Evolutionary conservation across 2,113 vertebrate genomes (phyloP).

Genomic region (Amblyornis subalaris): DNA sequence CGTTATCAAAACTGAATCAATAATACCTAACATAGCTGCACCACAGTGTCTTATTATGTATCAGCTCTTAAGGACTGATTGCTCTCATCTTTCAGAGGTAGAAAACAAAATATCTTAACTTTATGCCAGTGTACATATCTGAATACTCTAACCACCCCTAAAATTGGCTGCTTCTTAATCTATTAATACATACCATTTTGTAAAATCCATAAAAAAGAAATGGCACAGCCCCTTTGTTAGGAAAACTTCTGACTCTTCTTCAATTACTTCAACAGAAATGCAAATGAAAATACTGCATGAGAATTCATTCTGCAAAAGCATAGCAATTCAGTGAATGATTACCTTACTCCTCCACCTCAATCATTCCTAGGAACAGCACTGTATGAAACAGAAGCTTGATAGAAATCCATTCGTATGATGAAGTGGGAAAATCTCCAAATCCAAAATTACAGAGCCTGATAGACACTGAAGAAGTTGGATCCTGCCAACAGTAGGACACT

Average conservation of each 20-base stretch:
- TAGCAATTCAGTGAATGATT: neutral
- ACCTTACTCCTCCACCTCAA: neutral
- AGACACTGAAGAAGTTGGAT: neutral
- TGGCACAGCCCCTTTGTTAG: rapidly evolving
- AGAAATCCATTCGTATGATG: neutral
- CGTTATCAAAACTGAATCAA: neutral
- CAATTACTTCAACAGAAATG: neutral
- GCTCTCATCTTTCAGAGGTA: neutral
- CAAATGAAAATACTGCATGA: neutral
- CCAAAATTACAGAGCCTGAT: neutral
- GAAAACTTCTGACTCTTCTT: neutral
- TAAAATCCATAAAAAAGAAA: neutral
- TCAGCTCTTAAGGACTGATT: neutral
- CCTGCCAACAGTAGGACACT: neutral
- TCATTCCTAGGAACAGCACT: neutral
- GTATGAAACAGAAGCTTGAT: neutral
- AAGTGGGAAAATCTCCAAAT: neutral
- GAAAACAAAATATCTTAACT: neutral
- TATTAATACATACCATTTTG: neutral
- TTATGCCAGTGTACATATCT: neutral
- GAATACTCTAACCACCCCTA: neutral
- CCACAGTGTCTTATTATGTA: neutral
- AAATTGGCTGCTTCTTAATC: neutral
- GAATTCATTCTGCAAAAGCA: neutral
- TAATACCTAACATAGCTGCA: neutral